Conservation (phyloP, 1,140 invertebrate genomes). For the Conopomorpha cramerella region DNA sequence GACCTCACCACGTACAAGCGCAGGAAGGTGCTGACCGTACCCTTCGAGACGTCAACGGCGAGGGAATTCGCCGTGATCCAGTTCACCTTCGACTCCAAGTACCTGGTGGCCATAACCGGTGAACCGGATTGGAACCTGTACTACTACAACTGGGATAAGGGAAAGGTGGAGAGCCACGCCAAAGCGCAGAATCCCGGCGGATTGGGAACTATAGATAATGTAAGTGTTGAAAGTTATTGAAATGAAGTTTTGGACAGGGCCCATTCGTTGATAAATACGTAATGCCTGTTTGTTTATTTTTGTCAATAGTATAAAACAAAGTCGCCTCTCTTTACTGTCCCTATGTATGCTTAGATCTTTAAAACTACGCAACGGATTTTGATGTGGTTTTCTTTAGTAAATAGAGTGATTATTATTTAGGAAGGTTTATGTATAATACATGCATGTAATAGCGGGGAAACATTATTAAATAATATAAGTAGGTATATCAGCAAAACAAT, state of each 20-base stretch:
- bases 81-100: conserved; percentile 80
- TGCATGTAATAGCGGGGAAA: too few relatives aligned
- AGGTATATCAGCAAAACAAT: too few relatives aligned
- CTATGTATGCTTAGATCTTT: too few relatives aligned
- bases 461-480: background rate
- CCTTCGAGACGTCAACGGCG: conserved; percentile 55
- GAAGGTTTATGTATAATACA: too few relatives aligned
- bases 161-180: conserved; percentile 75
- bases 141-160: conserved; percentile 84
- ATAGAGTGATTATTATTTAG: too few relatives aligned
- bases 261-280: too few relatives aligned
- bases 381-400: too few relatives aligned
- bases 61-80: conserved; percentile 71
- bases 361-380: too few relatives aligned
- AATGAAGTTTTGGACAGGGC: too few relatives aligned
- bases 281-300: too few relatives aligned
- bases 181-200: conserved; percentile 70
- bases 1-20: conserved; percentile 66
- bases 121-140: conserved; percentile 80
- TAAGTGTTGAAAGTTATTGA: too few relatives aligned
- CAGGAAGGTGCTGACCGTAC: conserved; percentile 65
- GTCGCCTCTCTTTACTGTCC: too few relatives aligned
- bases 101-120: conserved; percentile 76
- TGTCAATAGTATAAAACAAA: background rate
- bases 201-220: conserved; percentile 48